A percentile compares a stretch with the other conserved stretches of the same genome.
Conservation (phyloP, 1,140 invertebrate genomes). For the Orius insidiosus region DNA sequence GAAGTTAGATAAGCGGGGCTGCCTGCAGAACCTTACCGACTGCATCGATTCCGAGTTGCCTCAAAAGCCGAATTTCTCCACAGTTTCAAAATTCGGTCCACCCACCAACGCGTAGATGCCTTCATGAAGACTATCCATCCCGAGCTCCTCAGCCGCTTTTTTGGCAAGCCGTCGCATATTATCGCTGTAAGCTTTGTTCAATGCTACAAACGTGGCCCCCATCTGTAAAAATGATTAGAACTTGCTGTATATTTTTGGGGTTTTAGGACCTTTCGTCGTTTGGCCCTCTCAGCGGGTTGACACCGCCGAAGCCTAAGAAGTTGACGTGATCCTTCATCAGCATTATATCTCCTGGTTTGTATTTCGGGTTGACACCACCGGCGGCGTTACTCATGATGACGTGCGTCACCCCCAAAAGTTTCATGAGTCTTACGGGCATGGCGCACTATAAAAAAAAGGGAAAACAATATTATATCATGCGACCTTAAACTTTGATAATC, state of each 20-base stretch:
- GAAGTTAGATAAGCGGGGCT: no score
- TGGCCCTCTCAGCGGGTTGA: conserved; percentile 77
- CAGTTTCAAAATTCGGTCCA: conserved; percentile 86
- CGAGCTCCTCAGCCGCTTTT: conserved; percentile 47
- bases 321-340: conserved; percentile 92
- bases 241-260: no score
- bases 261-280: conserved; percentile 66
- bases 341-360: conserved; percentile 89
- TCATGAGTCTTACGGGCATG: conserved; percentile 89
- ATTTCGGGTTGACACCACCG: conserved; percentile 74
- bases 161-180: conserved; percentile 51
- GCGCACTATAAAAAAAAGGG: conserved; percentile 65
- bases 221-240: conserved; percentile 33
- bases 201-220: conserved; percentile 82
- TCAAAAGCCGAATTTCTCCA: conserved; percentile 73
- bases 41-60: conserved; percentile 71
- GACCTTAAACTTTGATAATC: not conserved
- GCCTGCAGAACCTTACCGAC: no score
- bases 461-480: not conserved
- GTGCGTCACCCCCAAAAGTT: conserved; percentile 70
- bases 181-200: conserved; percentile 76
- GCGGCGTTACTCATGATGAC: conserved; percentile 88
- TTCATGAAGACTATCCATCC: conserved; percentile 60
- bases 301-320: conserved; percentile 79
- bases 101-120: conserved; percentile 86